Evolutionary conservation across 1,140 invertebrate species (phyloP).

Genomic region (Holcopasites calliopsidis): DNA sequence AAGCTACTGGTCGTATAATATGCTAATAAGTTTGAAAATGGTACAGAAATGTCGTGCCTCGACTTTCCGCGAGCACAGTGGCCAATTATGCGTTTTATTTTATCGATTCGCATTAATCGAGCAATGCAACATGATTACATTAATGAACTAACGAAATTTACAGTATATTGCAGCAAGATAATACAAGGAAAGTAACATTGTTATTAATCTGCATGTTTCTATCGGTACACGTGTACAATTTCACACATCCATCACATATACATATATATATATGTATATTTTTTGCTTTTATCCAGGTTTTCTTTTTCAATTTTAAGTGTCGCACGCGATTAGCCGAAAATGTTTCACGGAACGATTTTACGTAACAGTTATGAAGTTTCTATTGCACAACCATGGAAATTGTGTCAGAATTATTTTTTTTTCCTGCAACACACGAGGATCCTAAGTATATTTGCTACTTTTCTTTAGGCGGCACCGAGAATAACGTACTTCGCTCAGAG

Average conservation of each 20-base stretch:
- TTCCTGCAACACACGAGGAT: background rate
- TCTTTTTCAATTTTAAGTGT: background rate
- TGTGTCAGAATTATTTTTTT: background rate
- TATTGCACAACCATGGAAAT: background rate
- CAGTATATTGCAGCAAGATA: background rate
- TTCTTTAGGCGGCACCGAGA: no score
- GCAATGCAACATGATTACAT: background rate
- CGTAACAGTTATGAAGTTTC: background rate
- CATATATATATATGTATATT: no score
- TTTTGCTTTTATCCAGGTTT: no score
- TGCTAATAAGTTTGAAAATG: constrained; percentile 5
- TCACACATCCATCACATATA: no score
- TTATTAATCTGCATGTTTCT: background rate
- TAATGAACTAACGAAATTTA: background rate
- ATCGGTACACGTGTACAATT: no score
- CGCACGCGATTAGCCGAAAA: background rate
- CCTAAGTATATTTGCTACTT: background rate
- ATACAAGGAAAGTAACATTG: background rate
- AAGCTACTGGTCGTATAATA: background rate
- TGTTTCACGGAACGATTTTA: background rate
- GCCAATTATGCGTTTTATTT: constrained; percentile 11
- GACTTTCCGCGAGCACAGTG: background rate
- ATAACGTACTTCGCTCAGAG: no score
- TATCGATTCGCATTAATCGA: constrained; percentile 18
- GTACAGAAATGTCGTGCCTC: background rate